Conservation (phyloP, 2,797 vertebrate species). For the Linurgus olivaceus region DNA sequence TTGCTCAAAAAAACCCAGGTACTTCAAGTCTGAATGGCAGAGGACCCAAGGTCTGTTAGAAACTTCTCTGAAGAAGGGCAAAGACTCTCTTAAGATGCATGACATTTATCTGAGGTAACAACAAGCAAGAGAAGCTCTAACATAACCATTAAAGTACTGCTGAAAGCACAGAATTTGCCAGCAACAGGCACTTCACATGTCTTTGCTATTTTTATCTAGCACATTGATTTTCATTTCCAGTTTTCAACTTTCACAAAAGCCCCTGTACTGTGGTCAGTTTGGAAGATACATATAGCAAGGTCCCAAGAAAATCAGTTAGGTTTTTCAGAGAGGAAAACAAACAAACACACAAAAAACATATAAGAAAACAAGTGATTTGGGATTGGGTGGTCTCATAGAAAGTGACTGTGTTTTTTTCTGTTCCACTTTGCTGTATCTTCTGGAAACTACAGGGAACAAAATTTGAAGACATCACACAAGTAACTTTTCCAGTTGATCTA, state of each 20-base stretch:
- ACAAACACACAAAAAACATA: accelerated
- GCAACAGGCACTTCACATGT: neutral
- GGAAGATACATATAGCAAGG: neutral
- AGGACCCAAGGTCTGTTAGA: neutral
- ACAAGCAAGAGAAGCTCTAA: neutral
- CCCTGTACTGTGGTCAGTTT: neutral
- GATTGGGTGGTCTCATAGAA: neutral
- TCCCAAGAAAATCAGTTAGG: neutral
- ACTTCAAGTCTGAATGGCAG: neutral
- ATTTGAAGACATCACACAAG: neutral
- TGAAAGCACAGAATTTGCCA: neutral
- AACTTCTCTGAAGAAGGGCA: neutral
- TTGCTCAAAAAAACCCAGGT: neutral
- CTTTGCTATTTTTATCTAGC: neutral
- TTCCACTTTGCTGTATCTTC: neutral
- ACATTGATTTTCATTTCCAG: neutral
- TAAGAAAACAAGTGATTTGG: neutral
- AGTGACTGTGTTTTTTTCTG: neutral
- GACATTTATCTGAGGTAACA: neutral
- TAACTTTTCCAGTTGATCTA: neutral
- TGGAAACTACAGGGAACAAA: neutral
- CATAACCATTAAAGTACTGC: neutral
- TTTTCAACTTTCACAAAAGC: neutral
- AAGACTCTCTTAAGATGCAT: neutral
- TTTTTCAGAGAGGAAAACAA: neutral